phyloP scores from a whole-genome alignment of 2,888 invertebrate genomes.

The Hermaeophaga mercurialis region DNA sequence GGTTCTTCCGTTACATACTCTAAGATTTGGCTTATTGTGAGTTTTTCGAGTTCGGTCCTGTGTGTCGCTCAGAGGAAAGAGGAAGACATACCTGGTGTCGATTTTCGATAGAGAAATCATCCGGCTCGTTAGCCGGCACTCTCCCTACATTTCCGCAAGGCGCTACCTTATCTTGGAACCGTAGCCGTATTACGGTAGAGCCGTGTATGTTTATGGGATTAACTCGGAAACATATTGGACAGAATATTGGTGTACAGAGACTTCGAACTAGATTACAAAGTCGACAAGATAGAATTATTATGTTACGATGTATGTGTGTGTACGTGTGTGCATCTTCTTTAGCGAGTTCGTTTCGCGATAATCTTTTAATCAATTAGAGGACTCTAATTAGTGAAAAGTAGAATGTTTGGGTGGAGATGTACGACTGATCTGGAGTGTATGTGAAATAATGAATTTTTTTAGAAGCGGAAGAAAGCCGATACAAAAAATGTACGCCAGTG shows the following conservation, averaged over 20 bases:
- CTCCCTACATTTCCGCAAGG: slow-evolving; percentile 34
- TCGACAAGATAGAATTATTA: slow-evolving; percentile 10
- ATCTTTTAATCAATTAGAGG: no score
- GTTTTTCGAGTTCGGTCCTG: neutral
- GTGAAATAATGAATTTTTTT: no score
- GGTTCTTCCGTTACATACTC: no score
- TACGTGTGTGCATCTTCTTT: no score
- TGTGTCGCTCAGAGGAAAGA: neutral
- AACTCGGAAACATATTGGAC: slow-evolving; percentile 26
- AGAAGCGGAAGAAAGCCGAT: no score
- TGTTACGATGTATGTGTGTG: neutral
- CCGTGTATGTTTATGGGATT: slow-evolving; percentile 26
- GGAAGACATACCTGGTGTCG: slow-evolving; percentile 15
- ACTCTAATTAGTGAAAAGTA: no score
- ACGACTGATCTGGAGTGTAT: no score
- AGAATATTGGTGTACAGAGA: slow-evolving; percentile 26
- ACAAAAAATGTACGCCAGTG: no score
- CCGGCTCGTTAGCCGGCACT: slow-evolving; percentile 35
- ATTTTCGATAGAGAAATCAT: slow-evolving; percentile 26
- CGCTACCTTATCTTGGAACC: slow-evolving; percentile 34
- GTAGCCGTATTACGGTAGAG: slow-evolving; percentile 14
- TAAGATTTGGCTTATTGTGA: no score
- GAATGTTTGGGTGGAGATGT: no score
- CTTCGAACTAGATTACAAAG: slow-evolving; percentile 25
- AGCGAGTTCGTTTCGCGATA: no score